Percentiles rank a stretch among this genome's conserved stretches.
Conservation (phyloP, 1,140 invertebrate genomes). For the Pseudomyrmex concolor region DNA sequence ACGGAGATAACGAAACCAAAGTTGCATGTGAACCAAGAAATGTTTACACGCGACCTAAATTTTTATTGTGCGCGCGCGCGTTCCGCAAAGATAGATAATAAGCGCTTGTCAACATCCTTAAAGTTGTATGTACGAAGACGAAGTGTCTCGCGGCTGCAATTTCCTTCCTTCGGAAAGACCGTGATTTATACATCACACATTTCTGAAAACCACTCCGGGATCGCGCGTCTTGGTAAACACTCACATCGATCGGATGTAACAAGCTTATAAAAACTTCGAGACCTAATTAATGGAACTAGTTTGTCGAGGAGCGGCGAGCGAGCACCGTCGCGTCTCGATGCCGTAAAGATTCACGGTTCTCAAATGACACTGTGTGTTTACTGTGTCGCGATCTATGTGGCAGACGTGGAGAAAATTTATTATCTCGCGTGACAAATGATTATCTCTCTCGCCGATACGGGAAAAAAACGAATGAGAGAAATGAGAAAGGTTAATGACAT, state of each 20-base stretch:
- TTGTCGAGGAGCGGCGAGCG: conserved; percentile 32
- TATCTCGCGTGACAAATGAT: conserved; percentile 17
- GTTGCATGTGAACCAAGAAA: conserved; percentile 1
- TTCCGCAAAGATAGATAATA: neutral
- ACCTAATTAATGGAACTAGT: conserved; percentile 54
- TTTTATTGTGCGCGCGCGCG: neutral
- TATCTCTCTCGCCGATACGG: neutral
- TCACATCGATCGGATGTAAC: conserved; percentile 45
- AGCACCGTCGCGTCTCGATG: neutral
- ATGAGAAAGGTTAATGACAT: neutral
- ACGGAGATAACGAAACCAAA: conserved; percentile 7
- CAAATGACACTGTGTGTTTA: conserved; percentile 19
- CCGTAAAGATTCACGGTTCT: conserved; percentile 15
- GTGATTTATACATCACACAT: conserved; percentile 37
- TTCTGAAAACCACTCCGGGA: conserved; percentile 4
- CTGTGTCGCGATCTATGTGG: neutral
- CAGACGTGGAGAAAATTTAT: conserved; percentile 18
- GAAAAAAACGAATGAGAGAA: conserved; percentile 17
- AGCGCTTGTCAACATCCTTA: conserved; percentile 14
- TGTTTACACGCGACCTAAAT: neutral
- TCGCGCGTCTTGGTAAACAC: conserved; percentile 32
- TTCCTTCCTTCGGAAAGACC: neutral
- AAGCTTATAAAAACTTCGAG: conserved; percentile 52
- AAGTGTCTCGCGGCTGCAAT: neutral
- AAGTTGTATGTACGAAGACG: conserved; percentile 29